Percentiles rank a stretch among this genome's conserved stretches.
Evolutionary conservation across 2,797 vertebrate genomes (phyloP).

Genomic region (Meriones psammophilus): DNA sequence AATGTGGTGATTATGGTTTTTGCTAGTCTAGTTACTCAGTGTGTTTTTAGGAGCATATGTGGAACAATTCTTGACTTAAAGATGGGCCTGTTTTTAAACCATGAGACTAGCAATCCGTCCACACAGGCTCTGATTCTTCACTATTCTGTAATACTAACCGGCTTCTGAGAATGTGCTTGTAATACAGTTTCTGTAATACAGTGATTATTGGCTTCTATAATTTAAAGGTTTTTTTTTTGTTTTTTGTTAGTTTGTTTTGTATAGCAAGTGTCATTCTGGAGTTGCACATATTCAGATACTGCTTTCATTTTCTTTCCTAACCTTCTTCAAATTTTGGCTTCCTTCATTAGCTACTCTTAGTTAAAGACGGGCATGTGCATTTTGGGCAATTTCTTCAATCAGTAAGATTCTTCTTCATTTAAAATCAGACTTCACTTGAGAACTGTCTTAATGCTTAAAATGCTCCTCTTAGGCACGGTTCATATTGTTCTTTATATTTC

Average conservation of each 20-base stretch:
- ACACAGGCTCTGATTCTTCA: not conserved
- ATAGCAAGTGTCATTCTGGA: constrained; percentile 38
- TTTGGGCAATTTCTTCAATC: constrained; percentile 51
- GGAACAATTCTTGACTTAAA: not conserved
- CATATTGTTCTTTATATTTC: constrained; percentile 46
- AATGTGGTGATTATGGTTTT: constrained; percentile 6
- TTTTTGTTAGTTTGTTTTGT: not conserved
- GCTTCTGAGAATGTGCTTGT: constrained; percentile 10
- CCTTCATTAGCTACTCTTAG: constrained; percentile 40
- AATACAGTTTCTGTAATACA: not conserved
- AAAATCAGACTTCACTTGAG: constrained; percentile 63
- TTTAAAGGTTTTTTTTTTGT: not conserved
- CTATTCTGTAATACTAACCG: not conserved
- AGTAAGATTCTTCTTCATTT: constrained; percentile 44
- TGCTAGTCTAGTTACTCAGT: constrained; percentile 1
- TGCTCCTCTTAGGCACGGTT: constrained; percentile 57
- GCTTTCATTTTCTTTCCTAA: constrained; percentile 45
- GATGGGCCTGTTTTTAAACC: constrained; percentile 59
- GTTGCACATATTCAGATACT: constrained; percentile 33
- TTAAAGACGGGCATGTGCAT: not conserved
- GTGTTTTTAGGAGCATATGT: constrained; percentile 41
- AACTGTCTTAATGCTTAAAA: constrained; percentile 51
- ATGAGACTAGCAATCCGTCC: not conserved
- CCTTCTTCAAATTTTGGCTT: constrained; percentile 47
- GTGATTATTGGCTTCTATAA: constrained; percentile 17